Base-by-base conservation (phyloP, 1,140 invertebrate species). In the Teleogryllus occipitalis region DNA sequence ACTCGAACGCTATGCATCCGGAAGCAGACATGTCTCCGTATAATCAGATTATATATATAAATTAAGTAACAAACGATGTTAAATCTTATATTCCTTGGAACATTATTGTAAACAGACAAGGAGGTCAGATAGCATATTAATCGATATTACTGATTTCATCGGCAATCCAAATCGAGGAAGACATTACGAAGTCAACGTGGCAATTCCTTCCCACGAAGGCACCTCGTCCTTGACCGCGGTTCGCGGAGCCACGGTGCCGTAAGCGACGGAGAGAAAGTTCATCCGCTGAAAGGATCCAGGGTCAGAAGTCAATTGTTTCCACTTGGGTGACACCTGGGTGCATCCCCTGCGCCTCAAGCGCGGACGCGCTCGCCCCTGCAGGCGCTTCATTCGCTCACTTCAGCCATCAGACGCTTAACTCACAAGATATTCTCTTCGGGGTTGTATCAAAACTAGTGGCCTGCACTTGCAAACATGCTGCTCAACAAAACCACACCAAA, bases 231-330 rank as follows among this genome's bases (percentile, higher is more conserved):
- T 65, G 54, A 65, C 54, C 18, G 0, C 54, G 2, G 54, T 3
- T 54, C 49, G 8, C 18, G 54, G 54, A 54, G 49, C 8, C 15
- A 8, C 54, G 18, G 54, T 65, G 54, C 54, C 54, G 54, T 7
- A 39, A 39, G 27, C 1, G 27, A 5, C 27, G 27, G 27, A 39
- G 27, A 5, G 54, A 65, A 65, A 65, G 54, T 65, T 65, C 54
- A 65, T 65, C 54, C 54, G 54, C 18, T 2, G 54, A 65, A 65
- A 65, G 54, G 10, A 65, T 65, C 18, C 10, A 10, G 54, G 54
- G 18, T 65, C 54, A 65, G 54, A 65, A 65, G 54, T 65, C 54
- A 65, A 65, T 65, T 65, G 54, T 65, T 65, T 65, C 54, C 54
- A 65, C 54, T 18, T 7, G 54, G 54, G 7, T 65, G 54, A 65